Evolutionary conservation across 2,888 invertebrate species (phyloP).

Genomic region (Aleiodes leptofemur): DNA sequence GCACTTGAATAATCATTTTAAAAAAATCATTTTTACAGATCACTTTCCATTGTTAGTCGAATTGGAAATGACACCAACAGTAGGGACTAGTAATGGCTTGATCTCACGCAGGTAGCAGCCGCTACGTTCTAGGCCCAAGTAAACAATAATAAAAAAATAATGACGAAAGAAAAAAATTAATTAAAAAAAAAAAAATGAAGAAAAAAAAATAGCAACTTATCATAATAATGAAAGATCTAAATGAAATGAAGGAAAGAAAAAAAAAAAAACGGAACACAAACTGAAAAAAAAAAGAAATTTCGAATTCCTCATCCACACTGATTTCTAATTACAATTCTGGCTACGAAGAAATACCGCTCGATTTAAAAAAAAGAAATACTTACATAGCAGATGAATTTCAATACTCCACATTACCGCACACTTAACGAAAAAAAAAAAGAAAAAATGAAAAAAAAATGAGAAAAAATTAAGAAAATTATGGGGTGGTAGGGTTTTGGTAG

Average conservation of each 20-base stretch:
- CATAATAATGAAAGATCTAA: conserved; percentile 48
- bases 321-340: conserved; percentile 70
- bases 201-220: conserved; percentile 28
- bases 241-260: conserved; percentile 44
- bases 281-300: conserved; percentile 33
- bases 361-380: conserved; percentile 39
- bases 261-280: too few species aligned
- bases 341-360: conserved; percentile 71
- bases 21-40: conserved; percentile 78
- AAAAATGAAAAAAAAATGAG: conserved; percentile 38
- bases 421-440: conserved; percentile 56
- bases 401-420: conserved; percentile 73
- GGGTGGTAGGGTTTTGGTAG: too few species aligned
- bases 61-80: conserved; percentile 90
- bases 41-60: conserved; percentile 95
- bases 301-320: conserved; percentile 63
- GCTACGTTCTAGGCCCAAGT: conserved; percentile 72
- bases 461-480: conserved; percentile 24
- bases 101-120: conserved; percentile 90
- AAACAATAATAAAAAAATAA: conserved; percentile 60
- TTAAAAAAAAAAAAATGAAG: conserved; percentile 34
- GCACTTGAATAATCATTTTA: not conserved
- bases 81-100: conserved; percentile 86
- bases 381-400: conserved; percentile 64
- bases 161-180: conserved; percentile 37